These are phyloP conservation scores for Micrastur ruficollis DNA, from an alignment of 2,797 vertebrate species.

Conservation along the genomic window DNA sequence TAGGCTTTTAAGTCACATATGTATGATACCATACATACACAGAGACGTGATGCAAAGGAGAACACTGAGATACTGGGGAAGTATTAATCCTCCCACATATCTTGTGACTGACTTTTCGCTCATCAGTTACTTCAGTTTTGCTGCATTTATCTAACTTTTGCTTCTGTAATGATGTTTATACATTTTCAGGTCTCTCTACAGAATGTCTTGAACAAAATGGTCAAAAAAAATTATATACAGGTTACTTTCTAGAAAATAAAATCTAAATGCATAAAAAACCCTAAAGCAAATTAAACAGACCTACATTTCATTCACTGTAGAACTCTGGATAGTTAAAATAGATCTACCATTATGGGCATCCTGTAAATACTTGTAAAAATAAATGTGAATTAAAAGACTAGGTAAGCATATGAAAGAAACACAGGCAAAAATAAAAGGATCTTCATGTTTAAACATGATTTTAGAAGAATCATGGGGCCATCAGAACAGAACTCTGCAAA, in stretches of 20 bases:
- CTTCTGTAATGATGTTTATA: not conserved
- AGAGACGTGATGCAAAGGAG: not conserved
- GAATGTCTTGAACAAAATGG: not conserved
- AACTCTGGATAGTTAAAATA: not conserved
- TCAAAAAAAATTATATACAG: not conserved
- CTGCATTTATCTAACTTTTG: not conserved
- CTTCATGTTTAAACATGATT: not conserved
- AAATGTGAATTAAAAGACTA: not conserved
- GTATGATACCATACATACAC: not conserved
- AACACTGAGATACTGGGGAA: not conserved
- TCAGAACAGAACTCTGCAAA: not conserved
- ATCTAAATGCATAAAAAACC: accelerated
- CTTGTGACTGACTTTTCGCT: not conserved
- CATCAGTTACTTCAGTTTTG: not conserved
- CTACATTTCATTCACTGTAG: not conserved
- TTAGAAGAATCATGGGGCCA: not conserved
- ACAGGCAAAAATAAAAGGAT: not conserved
- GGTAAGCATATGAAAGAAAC: not conserved
- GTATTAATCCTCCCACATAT: not conserved
- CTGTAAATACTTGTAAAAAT: not conserved
- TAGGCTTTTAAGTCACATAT: not conserved
- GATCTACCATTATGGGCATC: not conserved
- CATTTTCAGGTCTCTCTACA: not conserved
- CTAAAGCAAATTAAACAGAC: not conserved
- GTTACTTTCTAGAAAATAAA: not conserved